These are phyloP conservation scores for Ascaphus truei DNA, from an alignment of 2,113 vertebrate genomes.

Conservation along the genomic window DNA sequence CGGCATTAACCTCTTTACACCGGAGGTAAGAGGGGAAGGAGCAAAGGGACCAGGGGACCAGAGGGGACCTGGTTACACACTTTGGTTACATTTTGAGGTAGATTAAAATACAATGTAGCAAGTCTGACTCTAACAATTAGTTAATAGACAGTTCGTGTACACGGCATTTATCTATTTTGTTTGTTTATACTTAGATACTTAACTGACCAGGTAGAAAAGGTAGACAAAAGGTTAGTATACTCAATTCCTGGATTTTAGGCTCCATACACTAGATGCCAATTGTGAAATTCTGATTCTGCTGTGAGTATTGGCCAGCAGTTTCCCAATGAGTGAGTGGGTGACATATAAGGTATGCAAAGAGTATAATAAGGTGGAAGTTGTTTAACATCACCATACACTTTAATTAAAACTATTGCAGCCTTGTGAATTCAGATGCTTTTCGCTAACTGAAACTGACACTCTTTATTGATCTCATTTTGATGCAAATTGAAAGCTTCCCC, in stretches of 20 bases:
- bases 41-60: too few species aligned
- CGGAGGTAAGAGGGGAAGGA: too few species aligned
- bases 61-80: too few species aligned
- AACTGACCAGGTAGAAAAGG: not conserved
- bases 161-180: not conserved
- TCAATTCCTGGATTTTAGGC: not conserved
- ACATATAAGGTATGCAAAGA: not conserved
- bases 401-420: constrained; percentile 20
- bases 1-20: too few species aligned
- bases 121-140: too few species aligned
- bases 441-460: constrained; percentile 24
- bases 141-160: too few species aligned
- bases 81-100: too few species aligned
- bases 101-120: too few species aligned
- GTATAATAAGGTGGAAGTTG: constrained; percentile 17
- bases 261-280: not conserved
- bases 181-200: not conserved
- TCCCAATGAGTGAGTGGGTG: not conserved
- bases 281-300: not conserved
- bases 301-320: not conserved
- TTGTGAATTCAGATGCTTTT: constrained; percentile 19
- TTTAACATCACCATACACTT: constrained; percentile 12
- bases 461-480: constrained; percentile 31
- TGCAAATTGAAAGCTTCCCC: constrained; percentile 33
- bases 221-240: not conserved